These are phyloP conservation scores for Stichopus horrens DNA, from an alignment of 53 echinoderm and acorn worm genomes.

Conservation along the genomic window DNA sequence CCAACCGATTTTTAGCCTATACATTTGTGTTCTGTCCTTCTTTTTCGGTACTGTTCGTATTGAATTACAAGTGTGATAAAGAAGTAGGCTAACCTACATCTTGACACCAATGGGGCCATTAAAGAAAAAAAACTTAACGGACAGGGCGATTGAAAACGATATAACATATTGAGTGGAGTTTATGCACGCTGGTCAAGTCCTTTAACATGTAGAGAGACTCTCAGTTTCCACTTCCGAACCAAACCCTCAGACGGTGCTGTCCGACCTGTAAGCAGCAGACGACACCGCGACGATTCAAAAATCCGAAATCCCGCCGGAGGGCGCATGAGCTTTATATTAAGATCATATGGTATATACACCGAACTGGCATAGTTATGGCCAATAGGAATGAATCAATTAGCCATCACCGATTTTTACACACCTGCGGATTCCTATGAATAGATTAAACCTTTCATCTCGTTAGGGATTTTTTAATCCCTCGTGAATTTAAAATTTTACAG, in stretches of 20 bases:
- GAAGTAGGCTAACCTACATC: neutral
- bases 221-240: neutral
- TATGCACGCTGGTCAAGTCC: neutral
- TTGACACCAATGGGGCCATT: neutral
- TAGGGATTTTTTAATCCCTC: constrained; percentile 34
- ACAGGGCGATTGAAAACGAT: neutral
- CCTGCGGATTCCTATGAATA: constrained; percentile 29
- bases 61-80: neutral
- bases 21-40: too few species aligned
- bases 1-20: too few species aligned
- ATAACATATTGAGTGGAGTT: neutral
- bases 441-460: constrained; percentile 22
- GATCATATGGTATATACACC: neutral
- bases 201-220: neutral
- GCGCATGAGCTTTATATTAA: constrained; percentile 9
- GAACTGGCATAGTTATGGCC: constrained; percentile 7
- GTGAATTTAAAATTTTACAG: constrained; percentile 20
- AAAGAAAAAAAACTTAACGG: neutral
- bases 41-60: neutral
- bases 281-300: neutral
- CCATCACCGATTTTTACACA: constrained; percentile 13
- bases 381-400: constrained; percentile 40
- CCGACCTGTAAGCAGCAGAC: neutral
- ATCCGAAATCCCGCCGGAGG: constrained; percentile 14
- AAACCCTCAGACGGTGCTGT: neutral